Evolutionary conservation across 92 coral and sea anemone species (phyloP), one percentile per base, ranked within the genome.

Genomic region (Pocillopora grandis): DNA sequence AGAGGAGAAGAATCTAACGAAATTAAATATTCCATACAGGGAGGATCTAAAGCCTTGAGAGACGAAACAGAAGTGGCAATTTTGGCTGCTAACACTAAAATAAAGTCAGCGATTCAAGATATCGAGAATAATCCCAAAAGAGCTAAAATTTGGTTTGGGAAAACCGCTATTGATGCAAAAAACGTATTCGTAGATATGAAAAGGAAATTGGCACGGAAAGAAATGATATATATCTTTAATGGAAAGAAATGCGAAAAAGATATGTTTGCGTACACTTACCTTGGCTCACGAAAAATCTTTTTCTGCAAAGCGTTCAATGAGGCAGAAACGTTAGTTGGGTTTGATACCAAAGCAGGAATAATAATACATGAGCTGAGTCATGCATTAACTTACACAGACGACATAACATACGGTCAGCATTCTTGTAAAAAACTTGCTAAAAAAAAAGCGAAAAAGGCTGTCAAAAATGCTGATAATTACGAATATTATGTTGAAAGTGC

Each of bases 301-400:
- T 16, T 78, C 20, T 78, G 74, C 73, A 35, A 52, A 17, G 2
- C 2, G 31, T 78, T 64, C 58, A 11, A 63, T 36, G n/a, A 48
- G 2, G 31, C 82, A 9, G 7, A 11, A 21, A 48, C 7, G 18
- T 62, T 78, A 9, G 9, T 21, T 15, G 62, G 62, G 10, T 49
- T 23, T 52, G 71, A 65, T 62, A 78, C 7, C 58, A 78, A 78
- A 55, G 66, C 66, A 62, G 61, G 73, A 65, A 78, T 65, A 8
- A 36, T 78, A 12, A 65, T 60, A 0, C 82, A 78, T 14, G 82
- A 78, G 73, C 66, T 66, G 23, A 62, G 62, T 49, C 82, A 78
- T 78, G 82, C 82, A 12, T 37, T 78, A 58, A 17, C 48, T 9
- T 2, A 27, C 15, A 78, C 72, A 5, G 62, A 21, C 16, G 82